phyloP scores from a whole-genome alignment of 2,113 vertebrate genomes.

The Glareola pratincola region DNA sequence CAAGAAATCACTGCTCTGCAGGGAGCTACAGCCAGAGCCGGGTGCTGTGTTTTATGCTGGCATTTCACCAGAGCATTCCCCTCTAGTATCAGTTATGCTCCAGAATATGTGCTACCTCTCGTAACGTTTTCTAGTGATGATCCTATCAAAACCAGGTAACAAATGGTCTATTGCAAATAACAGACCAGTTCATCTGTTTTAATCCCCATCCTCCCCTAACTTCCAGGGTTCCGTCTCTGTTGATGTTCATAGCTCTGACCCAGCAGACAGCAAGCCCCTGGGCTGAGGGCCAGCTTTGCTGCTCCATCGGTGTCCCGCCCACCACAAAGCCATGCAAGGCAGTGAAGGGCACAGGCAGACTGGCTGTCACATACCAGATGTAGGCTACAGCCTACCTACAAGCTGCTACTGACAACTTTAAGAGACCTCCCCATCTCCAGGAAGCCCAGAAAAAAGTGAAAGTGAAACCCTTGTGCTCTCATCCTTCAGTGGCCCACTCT shows the following conservation, averaged over 20 bases:
- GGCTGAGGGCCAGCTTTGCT: not conserved
- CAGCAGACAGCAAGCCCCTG: not conserved
- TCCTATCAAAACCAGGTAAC: not conserved
- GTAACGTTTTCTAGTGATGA: not conserved
- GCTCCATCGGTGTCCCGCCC: not conserved
- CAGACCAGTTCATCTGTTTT: not conserved
- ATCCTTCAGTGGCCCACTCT: not conserved
- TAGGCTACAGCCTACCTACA: not conserved
- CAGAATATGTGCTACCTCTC: not conserved
- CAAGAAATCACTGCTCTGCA: not conserved
- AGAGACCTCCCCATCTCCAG: not conserved
- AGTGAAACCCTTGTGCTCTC: not conserved
- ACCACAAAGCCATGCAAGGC: fast-evolving
- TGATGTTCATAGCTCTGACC: not conserved
- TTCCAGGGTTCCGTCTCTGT: not conserved
- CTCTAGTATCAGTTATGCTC: not conserved
- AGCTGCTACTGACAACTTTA: not conserved
- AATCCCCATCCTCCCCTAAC: not conserved
- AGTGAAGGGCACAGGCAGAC: not conserved
- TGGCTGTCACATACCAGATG: not conserved
- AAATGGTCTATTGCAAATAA: not conserved
- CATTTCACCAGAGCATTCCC: not conserved
- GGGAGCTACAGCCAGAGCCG: not conserved
- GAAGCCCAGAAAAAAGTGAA: not conserved
- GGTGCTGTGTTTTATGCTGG: not conserved